phyloP scores from a whole-genome alignment of 2,888 invertebrate species.

The Lordiphosa fenestrarum region DNA sequence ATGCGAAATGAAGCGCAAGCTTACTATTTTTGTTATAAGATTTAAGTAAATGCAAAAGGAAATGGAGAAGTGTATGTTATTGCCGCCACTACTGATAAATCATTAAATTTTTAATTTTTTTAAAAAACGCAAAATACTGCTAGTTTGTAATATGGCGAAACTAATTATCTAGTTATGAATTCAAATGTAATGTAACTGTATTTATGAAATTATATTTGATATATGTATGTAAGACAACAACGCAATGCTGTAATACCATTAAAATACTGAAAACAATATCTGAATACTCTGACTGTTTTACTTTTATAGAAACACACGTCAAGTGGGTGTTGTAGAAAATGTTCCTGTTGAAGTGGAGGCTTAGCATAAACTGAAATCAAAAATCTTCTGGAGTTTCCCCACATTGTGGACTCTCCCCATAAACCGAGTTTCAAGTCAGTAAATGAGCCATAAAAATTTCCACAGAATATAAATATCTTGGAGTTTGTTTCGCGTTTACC shows the following conservation, averaged over 20 bases:
- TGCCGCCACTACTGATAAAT: conserved; percentile 58
- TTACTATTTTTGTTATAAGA: conserved; percentile 67
- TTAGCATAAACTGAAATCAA: too few relatives aligned
- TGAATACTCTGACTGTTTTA: conserved; percentile 11
- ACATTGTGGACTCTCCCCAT: too few relatives aligned
- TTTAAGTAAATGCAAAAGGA: conserved; percentile 11
- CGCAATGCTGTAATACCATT: conserved; percentile 73
- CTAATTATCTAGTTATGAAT: conserved; percentile 16
- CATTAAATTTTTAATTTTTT: conserved; percentile 55
- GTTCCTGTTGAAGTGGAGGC: too few relatives aligned
- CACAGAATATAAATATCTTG: too few relatives aligned
- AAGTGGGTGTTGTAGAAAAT: too few relatives aligned
- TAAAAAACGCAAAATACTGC: conserved; percentile 31
- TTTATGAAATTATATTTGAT: conserved; percentile 65
- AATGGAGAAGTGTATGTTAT: conserved; percentile 49
- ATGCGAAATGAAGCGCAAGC: conserved; percentile 40
- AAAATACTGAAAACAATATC: conserved; percentile 63
- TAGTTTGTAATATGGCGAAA: conserved; percentile 6
- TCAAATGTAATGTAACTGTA: conserved; percentile 44
- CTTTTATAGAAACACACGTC: neutral
- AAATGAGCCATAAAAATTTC: too few relatives aligned
- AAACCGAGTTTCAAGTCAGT: too few relatives aligned
- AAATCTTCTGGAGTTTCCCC: too few relatives aligned
- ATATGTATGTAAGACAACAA: conserved; percentile 61
- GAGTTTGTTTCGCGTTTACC: too few relatives aligned